phyloP scores from a whole-genome alignment of 2,113 vertebrate genomes.

The Harpagus bidentatus region DNA sequence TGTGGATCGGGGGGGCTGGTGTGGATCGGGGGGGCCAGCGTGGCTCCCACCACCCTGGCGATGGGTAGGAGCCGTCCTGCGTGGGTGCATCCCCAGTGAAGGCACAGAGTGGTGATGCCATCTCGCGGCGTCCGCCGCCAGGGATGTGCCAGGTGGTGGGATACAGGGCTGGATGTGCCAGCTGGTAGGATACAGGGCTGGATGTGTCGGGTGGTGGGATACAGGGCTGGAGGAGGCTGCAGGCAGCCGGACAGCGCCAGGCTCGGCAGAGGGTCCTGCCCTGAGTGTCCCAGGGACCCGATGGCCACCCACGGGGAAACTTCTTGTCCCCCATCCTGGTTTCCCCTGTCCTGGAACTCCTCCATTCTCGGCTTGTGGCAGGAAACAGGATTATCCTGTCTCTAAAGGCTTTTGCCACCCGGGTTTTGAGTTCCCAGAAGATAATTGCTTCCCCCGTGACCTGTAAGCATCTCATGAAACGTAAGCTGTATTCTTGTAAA shows the following conservation, averaged over 20 bases:
- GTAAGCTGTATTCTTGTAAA: rapidly evolving
- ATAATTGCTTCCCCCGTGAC: rapidly evolving
- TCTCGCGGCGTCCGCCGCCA: rapidly evolving
- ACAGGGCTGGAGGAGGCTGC: background rate
- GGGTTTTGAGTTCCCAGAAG: background rate
- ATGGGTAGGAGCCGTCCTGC: background rate
- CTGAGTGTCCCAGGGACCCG: background rate
- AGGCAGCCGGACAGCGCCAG: background rate
- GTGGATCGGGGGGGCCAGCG: background rate
- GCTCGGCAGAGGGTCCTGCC: background rate
- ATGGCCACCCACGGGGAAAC: rapidly evolving
- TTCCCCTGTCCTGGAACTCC: background rate
- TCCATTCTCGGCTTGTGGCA: rapidly evolving
- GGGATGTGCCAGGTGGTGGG: background rate
- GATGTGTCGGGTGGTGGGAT: background rate
- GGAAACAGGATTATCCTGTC: background rate
- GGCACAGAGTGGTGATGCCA: background rate
- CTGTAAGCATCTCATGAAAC: background rate
- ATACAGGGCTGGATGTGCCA: background rate
- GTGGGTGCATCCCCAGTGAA: rapidly evolving
- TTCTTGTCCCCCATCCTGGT: rapidly evolving
- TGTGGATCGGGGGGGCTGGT: rapidly evolving
- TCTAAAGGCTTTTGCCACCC: background rate
- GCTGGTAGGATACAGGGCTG: rapidly evolving
- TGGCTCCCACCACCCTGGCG: rapidly evolving